Base-by-base conservation (phyloP, 2,797 vertebrate genomes). In the Sebastes itinus region DNA sequence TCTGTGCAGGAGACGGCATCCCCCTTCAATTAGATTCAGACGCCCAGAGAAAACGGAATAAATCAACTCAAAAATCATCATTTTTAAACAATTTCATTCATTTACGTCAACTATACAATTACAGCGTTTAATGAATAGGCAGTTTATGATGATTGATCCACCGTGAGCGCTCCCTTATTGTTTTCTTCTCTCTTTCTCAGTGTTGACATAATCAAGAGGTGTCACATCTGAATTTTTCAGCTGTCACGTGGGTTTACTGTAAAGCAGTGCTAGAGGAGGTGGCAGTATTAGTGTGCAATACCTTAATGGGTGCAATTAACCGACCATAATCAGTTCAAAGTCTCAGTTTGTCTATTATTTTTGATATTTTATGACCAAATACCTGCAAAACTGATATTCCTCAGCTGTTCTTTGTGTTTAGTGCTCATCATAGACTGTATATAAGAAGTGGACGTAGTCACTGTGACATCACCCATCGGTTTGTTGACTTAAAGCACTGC, bases 11-110 rank as follows among this genome's bases (percentile, higher is more conserved):
- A 83, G 77, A 88, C 23, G 32, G 74, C 56, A 82, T 90, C 88
- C 89, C 83, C 59, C 63, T 81, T 91, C 91, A 94, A 94, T 94
- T 93, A 93, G 64, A 86, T 61, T 60, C 61, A 83, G 61, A 89
- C 65, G 64, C 75, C 66, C 68, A 69, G 77, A 87, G 89, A 93
- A 89, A 89, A 80, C 32, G 0, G 52, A 86, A 90, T 85, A 80
- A 82, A 91, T 90, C 81, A 87, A 84, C 75, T 86, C 58, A 72
- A 67, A 90, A 85, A 89, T 79, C 55, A 59, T 77, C 2, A 83
- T 78, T 88, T 88, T 88, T 62, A 33, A 35, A 63, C 62, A 65
- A 62, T 86, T 88, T 78, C 16, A 82, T 75, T 86, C 10, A 88
- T 89, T 84, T 77, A 42, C 20, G 20, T 75, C n/a, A 1, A 49